Conservation (phyloP, 1,140 invertebrate species). For the Andricus grossulariae region DNA sequence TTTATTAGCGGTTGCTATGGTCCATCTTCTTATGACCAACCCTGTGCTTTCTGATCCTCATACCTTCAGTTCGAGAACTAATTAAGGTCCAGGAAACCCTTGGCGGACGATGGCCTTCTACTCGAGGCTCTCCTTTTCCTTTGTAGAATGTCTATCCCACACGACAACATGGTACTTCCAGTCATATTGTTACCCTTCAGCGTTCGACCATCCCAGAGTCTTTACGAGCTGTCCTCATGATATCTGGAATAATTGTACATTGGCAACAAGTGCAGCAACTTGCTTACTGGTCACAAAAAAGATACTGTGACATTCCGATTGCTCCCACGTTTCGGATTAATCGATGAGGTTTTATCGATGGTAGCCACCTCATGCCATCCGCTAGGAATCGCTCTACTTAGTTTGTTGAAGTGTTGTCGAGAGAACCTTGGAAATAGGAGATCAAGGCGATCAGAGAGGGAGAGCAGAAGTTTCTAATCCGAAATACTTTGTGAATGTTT, state of each 20-base stretch:
- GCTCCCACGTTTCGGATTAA: background rate
- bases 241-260: background rate
- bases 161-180: background rate
- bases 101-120: background rate
- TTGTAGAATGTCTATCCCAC: background rate
- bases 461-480: no score
- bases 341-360: background rate
- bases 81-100: background rate
- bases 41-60: background rate
- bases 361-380: background rate
- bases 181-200: background rate
- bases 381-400: background rate
- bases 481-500: no score
- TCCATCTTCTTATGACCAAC: background rate
- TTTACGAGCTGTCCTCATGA: background rate
- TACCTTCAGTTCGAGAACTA: constrained; percentile 2
- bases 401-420: background rate
- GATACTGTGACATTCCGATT: background rate
- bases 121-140: background rate
- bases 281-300: background rate
- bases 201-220: background rate
- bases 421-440: background rate
- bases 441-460: background rate
- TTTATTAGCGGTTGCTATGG: constrained; percentile 7
- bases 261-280: background rate